phyloP scores from a whole-genome alignment of 1,140 invertebrate genomes.

The Chlorops oryzae region DNA sequence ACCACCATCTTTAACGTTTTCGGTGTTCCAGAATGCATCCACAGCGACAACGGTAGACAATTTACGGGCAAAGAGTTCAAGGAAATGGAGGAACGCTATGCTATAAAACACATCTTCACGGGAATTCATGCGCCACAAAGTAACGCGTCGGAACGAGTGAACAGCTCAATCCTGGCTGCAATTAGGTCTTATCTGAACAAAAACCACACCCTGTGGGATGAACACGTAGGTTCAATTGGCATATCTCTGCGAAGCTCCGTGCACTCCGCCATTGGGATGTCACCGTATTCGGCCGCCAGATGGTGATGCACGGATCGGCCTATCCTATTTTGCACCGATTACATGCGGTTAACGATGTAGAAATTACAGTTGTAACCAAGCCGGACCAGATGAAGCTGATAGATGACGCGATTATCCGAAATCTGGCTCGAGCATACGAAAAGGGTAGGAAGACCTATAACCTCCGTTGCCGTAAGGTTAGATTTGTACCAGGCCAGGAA shows the following conservation, averaged over 20 bases:
- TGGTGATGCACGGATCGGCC: not conserved
- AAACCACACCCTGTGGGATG: slow-evolving; percentile 10
- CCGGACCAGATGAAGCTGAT: not conserved
- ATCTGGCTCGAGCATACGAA: not conserved
- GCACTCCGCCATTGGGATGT: not conserved
- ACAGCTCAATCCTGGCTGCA: not conserved
- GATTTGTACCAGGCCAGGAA: slow-evolving; percentile 5
- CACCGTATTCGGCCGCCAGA: slow-evolving; percentile 7
- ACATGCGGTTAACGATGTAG: not conserved
- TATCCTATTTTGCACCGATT: not conserved
- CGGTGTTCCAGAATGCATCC: slow-evolving; percentile 10
- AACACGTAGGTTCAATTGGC: slow-evolving; percentile 3
- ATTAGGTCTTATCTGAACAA: not conserved
- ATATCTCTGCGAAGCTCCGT: not conserved
- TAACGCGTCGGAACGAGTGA: not conserved
- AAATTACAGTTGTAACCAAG: not conserved
- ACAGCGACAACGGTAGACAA: slow-evolving; percentile 12
- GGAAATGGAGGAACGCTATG: not conserved
- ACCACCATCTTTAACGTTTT: slow-evolving; percentile 5
- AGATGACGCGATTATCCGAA: not conserved
- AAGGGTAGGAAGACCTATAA: slow-evolving; percentile 10
- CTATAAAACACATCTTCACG: slow-evolving; percentile 3
- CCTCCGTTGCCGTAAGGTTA: not conserved
- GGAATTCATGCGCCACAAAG: slow-evolving; percentile 1
- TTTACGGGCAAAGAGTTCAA: slow-evolving; percentile 1